These are phyloP conservation scores for Pycnomerus fuliginosus DNA, from an alignment of 2,888 invertebrate species.

Conservation along the genomic window DNA sequence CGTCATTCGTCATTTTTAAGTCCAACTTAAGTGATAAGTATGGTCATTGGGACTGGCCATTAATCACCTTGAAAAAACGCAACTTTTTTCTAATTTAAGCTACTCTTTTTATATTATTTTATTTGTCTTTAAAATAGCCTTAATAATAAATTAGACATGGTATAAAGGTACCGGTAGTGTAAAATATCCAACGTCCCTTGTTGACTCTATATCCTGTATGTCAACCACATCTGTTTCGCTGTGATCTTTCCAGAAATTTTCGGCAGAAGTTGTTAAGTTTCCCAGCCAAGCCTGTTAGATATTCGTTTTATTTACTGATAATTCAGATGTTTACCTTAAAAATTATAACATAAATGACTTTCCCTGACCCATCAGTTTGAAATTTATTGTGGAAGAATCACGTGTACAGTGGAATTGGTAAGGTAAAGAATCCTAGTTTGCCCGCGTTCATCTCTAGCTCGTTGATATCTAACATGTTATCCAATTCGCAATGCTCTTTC, in stretches of 20 bases:
- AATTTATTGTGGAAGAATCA: not conserved
- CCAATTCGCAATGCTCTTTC: slow-evolving; percentile 11
- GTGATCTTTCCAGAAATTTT: slow-evolving; percentile 11
- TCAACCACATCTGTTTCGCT: slow-evolving; percentile 3
- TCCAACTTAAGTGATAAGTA: too few relatives aligned
- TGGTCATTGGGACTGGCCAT: not conserved
- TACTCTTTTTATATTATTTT: not conserved
- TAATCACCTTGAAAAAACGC: too few relatives aligned
- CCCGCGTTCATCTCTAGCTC: slow-evolving; percentile 5
- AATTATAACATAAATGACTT: not conserved
- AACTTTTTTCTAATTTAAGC: too few relatives aligned
- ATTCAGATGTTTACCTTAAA: not conserved
- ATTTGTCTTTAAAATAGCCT: not conserved
- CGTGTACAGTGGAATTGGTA: slow-evolving; percentile 6
- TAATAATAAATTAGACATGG: too few relatives aligned
- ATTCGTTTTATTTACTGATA: not conserved
- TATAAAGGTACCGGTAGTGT: slow-evolving; percentile 5
- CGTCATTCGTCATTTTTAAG: too few relatives aligned
- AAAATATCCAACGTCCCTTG: slow-evolving; percentile 1
- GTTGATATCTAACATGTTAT: slow-evolving; percentile 7
- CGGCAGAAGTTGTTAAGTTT: not conserved
- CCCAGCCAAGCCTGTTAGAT: slow-evolving; percentile 9
- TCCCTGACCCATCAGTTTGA: not conserved
- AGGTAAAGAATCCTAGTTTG: slow-evolving; percentile 5
- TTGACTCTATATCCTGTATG: slow-evolving; percentile 6